A percentile compares a stretch with the other conserved stretches of the same genome.
Evolutionary conservation across 2,113 vertebrate genomes (phyloP).

Genomic region (Periophthalmus modestus): DNA sequence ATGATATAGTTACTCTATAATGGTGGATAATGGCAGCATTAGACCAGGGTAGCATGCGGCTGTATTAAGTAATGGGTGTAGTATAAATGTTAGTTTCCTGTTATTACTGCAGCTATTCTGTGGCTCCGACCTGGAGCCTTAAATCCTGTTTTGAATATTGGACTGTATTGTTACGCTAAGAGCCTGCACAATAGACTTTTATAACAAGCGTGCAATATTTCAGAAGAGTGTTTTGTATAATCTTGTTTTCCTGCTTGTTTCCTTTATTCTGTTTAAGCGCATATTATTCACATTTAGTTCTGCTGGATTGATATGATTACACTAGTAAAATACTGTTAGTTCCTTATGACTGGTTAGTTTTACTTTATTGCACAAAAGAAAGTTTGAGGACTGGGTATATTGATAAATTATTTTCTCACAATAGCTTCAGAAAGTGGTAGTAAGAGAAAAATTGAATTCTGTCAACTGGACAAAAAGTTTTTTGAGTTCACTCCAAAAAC

Average conservation of each 20-base stretch:
- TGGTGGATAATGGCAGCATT: conserved; percentile 66
- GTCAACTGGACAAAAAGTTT: no score
- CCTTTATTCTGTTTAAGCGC: no score
- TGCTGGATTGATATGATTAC: no score
- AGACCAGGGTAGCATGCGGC: conserved; percentile 29
- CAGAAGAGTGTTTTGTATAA: background rate
- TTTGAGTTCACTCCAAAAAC: no score
- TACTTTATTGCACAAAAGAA: no score
- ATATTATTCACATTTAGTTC: no score
- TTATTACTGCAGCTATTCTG: conserved; percentile 56
- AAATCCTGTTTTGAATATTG: conserved; percentile 18
- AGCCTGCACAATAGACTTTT: background rate
- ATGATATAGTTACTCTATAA: conserved; percentile 56
- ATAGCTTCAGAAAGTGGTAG: no score
- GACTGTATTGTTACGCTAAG: conserved; percentile 14
- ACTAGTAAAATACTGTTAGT: no score
- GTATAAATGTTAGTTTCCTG: conserved; percentile 64
- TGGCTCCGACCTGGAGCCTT: conserved; percentile 14
- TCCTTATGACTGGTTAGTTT: no score
- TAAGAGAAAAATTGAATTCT: no score
- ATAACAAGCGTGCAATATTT: background rate
- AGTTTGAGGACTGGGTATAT: no score
- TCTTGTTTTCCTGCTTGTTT: background rate
- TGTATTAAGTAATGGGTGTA: conserved; percentile 61
- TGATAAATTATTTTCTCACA: no score